Base-by-base conservation (phyloP, 2,888 invertebrate species). In the Conistra vaccinii region DNA sequence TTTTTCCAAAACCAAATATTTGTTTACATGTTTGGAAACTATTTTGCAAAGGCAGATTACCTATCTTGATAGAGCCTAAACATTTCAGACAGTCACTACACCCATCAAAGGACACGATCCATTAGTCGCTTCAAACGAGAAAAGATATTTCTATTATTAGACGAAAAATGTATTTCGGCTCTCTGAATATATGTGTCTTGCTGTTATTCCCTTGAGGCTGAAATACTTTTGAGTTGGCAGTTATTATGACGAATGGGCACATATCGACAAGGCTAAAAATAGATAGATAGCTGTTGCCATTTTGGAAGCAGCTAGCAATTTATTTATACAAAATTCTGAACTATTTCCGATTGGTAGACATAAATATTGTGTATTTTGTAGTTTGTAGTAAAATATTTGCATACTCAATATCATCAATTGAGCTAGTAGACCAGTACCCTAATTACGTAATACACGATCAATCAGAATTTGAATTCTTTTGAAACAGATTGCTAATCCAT, bases 161-260 rank as follows among this genome's bases (percentile, higher is more conserved):
- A 39, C 35, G 58, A 26, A 80, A 78, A 80, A 60, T 58, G 29
- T 73, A 73, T 61, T 78, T 66, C 39, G 45, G 20, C 23, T 55
- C 51, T 65, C 23, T 60, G 53, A 29, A 53, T 60, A 77, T 80
- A 73, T 65, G 81, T 80, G 65, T 80, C 53, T 73, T 60, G 45
- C 60, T 29, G 51, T 48, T 60, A 78, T 78, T 67, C 61, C 78
- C 51, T 32, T n/a, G 81, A 57, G 29, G 32, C 42, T 42, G 23
- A 26, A 75, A 51, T 57, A 62, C 55, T 81, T 81, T 75, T 66
- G 39, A 66, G 53, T 55, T 39, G 53, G 39, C 48, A 74, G 53
- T 81, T 81, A 78, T 81, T 74, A 66, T 65, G 76, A 78, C 42
- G 53, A 42, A 81, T 81, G 51, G 35, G 17, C 14, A 2, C 48